A percentile compares a stretch with the other conserved stretches of the same genome.
These are phyloP conservation scores for Eupithecia dodoneata DNA, from an alignment of 2,888 invertebrate genomes.

Conservation along the genomic window DNA sequence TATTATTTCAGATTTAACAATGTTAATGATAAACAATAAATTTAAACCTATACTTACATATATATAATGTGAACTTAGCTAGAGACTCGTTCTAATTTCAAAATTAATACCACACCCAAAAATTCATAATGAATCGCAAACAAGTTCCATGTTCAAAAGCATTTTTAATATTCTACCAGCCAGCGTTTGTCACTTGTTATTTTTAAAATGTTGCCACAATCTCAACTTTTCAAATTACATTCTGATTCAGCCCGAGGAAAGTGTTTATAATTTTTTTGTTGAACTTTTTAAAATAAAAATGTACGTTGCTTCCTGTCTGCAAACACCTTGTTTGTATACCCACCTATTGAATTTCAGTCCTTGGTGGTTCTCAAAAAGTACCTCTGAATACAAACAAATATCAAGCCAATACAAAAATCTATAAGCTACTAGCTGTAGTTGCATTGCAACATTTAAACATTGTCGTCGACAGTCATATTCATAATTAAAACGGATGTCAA, in stretches of 20 bases:
- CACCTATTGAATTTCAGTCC: background rate
- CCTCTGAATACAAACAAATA: background rate
- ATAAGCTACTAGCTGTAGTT: background rate
- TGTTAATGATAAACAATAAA: background rate
- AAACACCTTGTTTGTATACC: background rate
- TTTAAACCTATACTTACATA: background rate
- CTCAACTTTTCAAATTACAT: constrained; percentile 22
- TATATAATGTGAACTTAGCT: background rate
- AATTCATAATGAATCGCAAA: background rate
- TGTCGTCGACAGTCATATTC: constrained; percentile 8
- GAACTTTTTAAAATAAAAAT: background rate
- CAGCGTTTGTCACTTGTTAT: constrained; percentile 18
- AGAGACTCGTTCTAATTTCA: background rate
- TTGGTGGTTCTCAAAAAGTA: background rate
- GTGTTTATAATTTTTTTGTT: constrained; percentile 9
- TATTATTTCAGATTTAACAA: background rate
- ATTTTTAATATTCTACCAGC: constrained; percentile 8
- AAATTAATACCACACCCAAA: background rate
- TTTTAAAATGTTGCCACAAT: constrained; percentile 17
- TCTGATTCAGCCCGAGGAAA: constrained; percentile 13
- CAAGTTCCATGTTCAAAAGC: constrained; percentile 5
- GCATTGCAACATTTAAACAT: background rate
- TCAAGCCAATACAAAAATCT: background rate
- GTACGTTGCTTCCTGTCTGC: background rate
- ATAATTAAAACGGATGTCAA: constrained; percentile 22